Evolutionary conservation across 2,888 invertebrate genomes (phyloP), one percentile per base, ranked within the genome.

Genomic region (Augochlorella aurata): DNA sequence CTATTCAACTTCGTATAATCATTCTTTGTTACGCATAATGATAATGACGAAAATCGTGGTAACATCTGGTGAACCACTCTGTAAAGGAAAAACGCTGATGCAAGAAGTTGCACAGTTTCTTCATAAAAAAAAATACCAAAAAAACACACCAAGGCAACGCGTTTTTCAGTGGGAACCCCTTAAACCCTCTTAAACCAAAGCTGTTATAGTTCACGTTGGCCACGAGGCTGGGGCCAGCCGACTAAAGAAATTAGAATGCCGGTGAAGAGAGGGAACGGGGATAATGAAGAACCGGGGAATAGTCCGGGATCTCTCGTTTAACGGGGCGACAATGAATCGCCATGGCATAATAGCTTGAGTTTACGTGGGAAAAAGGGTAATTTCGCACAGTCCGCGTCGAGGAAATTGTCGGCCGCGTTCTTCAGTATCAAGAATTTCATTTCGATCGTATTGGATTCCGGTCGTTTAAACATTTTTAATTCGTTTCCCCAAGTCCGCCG

Each of bases 291-390:
- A 66, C 54, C 52, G 16, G 14, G 49, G 38, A 50, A 8, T 9
- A 38, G 24, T 66, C 61, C 4, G 38, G 24, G 24, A 24, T 54
- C 12, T 18, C 18, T 29, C 47, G 61, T 54, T 85, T 63, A 87
- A 84, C 29, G 8, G 63, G 45, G 77, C 47, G 68, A 81, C 73
- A 65, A 74, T 65, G 76, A 86, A 81, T 80, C 74, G 47, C 38
- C 74, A 74, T 49, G 66, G 72, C 61, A 58, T 84, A 74, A 83
- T 80, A 67, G 75, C 52, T 49, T 61, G 68, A 74, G 67, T 83
- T 87, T 82, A 63, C 70, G 45, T 50, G 50, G 67, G 24, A 65
- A 70, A 79, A 63, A 49, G 47, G 61, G 50, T 74, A 82, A 85
- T 87, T 82, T 74, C 49, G 78, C 45, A 38, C 29, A 18, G 38